Conservation (phyloP, 1,140 invertebrate genomes). For the Solenopsis fugax region DNA sequence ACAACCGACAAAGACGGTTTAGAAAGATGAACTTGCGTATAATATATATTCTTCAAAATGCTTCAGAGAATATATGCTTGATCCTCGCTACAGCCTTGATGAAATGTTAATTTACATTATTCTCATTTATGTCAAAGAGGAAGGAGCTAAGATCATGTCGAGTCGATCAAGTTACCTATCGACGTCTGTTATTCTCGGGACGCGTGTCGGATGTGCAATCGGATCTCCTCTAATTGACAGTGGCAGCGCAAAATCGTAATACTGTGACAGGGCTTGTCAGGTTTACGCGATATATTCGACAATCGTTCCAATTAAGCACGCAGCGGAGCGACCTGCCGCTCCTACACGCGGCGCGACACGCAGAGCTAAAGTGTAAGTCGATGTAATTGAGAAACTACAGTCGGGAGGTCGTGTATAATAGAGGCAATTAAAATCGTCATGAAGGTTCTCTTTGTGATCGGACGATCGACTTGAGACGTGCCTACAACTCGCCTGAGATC, state of each 20-base stretch:
- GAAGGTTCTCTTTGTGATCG: constrained; percentile 41
- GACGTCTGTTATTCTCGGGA: constrained; percentile 12
- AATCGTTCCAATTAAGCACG: constrained; percentile 70
- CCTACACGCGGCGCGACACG: constrained; percentile 48
- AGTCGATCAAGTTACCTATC: constrained; percentile 29
- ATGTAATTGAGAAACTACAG: constrained; percentile 56
- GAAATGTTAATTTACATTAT: constrained; percentile 13
- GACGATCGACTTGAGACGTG: constrained; percentile 13
- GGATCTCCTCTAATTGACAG: constrained; percentile 62
- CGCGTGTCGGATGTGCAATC: constrained; percentile 38
- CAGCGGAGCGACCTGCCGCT: constrained; percentile 24
- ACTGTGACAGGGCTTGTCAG: constrained; percentile 50
- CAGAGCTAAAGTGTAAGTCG: constrained; percentile 37
- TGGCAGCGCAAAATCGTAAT: constrained; percentile 39
- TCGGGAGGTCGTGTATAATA: constrained; percentile 47
- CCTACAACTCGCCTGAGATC: neutral
- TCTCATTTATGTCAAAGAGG: neutral
- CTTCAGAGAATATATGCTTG: too few species aligned
- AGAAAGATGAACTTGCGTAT: neutral
- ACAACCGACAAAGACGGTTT: neutral
- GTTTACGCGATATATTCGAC: constrained; percentile 52
- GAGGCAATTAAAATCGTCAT: constrained; percentile 54
- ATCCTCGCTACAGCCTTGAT: neutral
- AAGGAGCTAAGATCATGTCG: neutral
- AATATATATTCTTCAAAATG: neutral